Conservation (phyloP, 2,113 vertebrate species). For the Malaclemys terrapin region DNA sequence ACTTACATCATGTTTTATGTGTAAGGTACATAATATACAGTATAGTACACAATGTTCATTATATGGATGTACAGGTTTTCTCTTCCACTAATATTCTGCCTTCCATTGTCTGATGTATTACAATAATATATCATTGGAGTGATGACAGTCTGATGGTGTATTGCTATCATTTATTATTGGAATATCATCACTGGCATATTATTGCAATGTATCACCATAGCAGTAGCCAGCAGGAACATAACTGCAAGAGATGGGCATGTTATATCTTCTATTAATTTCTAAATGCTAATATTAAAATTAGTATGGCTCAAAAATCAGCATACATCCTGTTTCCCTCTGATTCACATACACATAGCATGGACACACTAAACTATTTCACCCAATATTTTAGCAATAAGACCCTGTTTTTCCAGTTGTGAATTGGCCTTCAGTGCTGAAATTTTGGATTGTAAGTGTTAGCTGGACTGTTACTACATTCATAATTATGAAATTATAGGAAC, state of each 20-base stretch:
- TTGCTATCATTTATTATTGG: conserved; percentile 71
- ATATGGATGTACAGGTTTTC: not conserved
- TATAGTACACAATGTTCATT: not conserved
- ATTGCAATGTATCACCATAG: conserved; percentile 70
- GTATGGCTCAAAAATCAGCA: not conserved
- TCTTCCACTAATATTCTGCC: conserved; percentile 46
- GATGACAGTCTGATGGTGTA: conserved; percentile 63
- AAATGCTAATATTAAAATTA: conserved; percentile 28
- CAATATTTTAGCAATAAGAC: not conserved
- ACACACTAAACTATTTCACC: not conserved
- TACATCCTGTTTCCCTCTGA: not conserved
- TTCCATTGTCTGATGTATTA: conserved; percentile 49
- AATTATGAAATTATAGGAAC: not conserved
- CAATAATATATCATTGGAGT: conserved; percentile 15
- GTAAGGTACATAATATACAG: not conserved
- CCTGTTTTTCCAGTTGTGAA: not conserved
- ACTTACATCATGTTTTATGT: not conserved
- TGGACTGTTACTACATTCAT: not conserved
- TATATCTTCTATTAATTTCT: conserved; percentile 60
- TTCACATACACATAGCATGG: not conserved
- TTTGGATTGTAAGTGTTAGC: not conserved
- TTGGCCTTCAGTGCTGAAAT: not conserved
- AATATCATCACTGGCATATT: conserved; percentile 73
- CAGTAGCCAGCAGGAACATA: conserved; percentile 61
- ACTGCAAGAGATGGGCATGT: conserved; percentile 22